phyloP scores from a whole-genome alignment of 2,113 vertebrate genomes.

The Amphiprion ocellaris region DNA sequence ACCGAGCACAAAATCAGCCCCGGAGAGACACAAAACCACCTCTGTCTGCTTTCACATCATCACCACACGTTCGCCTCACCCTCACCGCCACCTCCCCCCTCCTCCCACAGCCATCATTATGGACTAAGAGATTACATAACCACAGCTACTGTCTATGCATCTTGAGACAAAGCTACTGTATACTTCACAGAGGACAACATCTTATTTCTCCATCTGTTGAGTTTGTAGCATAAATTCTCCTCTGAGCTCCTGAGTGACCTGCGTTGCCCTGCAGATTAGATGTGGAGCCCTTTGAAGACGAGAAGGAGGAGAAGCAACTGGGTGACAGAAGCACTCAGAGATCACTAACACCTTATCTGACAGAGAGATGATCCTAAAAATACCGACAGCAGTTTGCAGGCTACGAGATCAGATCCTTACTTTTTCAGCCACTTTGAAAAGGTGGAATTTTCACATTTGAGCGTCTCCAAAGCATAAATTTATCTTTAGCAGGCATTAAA shows the following conservation, averaged over 20 bases:
- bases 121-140: conserved; percentile 65
- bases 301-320: conserved; percentile 3
- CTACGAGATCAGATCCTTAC: neutral
- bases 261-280: conserved; percentile 13
- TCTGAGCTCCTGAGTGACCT: conserved; percentile 16
- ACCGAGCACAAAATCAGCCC: conserved; percentile 14
- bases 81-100: neutral
- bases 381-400: conserved; percentile 26
- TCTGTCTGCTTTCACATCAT: conserved; percentile 27
- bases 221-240: neutral
- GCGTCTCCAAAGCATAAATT: neutral
- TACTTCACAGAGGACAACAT: neutral
- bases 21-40: conserved; percentile 32
- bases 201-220: neutral
- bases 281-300: conserved; percentile 3
- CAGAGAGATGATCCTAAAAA: conserved; percentile 20
- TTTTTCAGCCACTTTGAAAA: neutral
- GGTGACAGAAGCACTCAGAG: conserved; percentile 19
- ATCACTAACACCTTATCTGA: conserved; percentile 24
- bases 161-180: conserved; percentile 35
- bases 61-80: neutral
- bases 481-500: conserved; percentile 9
- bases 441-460: neutral
- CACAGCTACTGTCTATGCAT: conserved; percentile 32
- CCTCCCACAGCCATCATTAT: conserved; percentile 18